A percentile compares a stretch with the other conserved stretches of the same genome.
Evolutionary conservation across 2,888 invertebrate genomes (phyloP).

Genomic region (Agriopis aurantiaria): DNA sequence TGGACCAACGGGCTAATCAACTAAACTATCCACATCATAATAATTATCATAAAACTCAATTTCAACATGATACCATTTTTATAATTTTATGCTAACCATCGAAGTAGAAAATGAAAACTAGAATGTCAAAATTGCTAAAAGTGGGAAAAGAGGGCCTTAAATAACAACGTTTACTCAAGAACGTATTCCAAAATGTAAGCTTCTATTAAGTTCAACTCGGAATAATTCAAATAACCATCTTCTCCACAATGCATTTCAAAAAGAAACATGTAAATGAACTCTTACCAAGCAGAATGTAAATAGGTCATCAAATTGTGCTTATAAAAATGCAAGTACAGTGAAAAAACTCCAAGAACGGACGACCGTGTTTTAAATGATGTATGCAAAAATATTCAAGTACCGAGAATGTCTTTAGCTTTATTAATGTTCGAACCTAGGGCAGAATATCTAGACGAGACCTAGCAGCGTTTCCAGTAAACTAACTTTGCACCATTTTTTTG

Average conservation of each 20-base stretch:
- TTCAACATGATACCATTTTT: too few relatives aligned
- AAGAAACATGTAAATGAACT: constrained; percentile 45
- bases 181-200: constrained; percentile 3
- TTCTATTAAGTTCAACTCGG: constrained; percentile 14
- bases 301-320: constrained; percentile 50
- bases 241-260: constrained; percentile 35
- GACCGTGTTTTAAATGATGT: constrained; percentile 41
- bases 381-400: constrained; percentile 53
- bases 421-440: constrained; percentile 44
- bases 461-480: constrained; percentile 7
- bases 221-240: constrained; percentile 22
- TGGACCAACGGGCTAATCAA: too few relatives aligned
- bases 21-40: too few relatives aligned
- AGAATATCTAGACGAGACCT: constrained; percentile 34
- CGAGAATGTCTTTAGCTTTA: constrained; percentile 45
- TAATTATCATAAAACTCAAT: too few relatives aligned
- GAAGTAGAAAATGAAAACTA: too few relatives aligned
- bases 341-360: constrained; percentile 40
- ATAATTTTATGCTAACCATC: too few relatives aligned
- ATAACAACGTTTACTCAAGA: not conserved
- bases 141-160: too few relatives aligned
- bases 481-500: not conserved
- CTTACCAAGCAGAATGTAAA: constrained; percentile 42
- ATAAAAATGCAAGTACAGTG: constrained; percentile 47
- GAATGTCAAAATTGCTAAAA: too few relatives aligned